Evolutionary conservation across 2,888 invertebrate species (phyloP).

Genomic region (Drosophila longiperda): DNA sequence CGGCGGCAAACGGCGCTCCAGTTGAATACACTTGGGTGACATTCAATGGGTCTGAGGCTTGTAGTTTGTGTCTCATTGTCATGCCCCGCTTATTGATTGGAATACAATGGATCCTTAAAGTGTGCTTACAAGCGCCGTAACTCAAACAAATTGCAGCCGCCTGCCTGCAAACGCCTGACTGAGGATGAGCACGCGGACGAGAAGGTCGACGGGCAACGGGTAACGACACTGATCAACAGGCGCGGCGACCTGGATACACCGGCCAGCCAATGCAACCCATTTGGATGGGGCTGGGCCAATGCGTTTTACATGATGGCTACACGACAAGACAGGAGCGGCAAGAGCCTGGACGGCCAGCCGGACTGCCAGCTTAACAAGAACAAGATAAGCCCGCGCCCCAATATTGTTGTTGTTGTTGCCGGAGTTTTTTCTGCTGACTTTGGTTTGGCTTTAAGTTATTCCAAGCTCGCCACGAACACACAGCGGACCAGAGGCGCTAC

Average conservation of each 20-base stretch:
- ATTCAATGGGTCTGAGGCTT: constrained; percentile 54
- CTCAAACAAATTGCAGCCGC: constrained; percentile 85
- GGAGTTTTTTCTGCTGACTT: constrained; percentile 29
- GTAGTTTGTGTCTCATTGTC: constrained; percentile 74
- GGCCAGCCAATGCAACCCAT: constrained; percentile 5
- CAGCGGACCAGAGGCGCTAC: constrained; percentile 72
- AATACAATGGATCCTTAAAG: constrained; percentile 85
- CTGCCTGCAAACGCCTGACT: constrained; percentile 77
- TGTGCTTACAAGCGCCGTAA: constrained; percentile 86
- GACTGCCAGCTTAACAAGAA: constrained; percentile 63
- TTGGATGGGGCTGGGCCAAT: constrained; percentile 36
- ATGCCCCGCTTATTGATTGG: constrained; percentile 80
- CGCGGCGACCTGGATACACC: constrained; percentile 62
- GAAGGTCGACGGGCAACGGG: constrained; percentile 33
- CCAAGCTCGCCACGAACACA: constrained; percentile 69
- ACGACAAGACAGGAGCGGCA: constrained; percentile 75
- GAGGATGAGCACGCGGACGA: constrained; percentile 29
- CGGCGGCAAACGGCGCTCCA: constrained; percentile 73
- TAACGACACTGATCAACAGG: constrained; percentile 77
- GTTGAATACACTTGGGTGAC: constrained; percentile 62
- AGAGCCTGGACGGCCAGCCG: constrained; percentile 16
- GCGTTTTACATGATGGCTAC: constrained; percentile 78
- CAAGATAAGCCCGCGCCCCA: constrained; percentile 62
- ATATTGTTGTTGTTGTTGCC: constrained; percentile 28
- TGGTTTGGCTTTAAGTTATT: constrained; percentile 68